Evolutionary conservation across 2,888 invertebrate genomes (phyloP).

Genomic region (Melanostoma mellinum): DNA sequence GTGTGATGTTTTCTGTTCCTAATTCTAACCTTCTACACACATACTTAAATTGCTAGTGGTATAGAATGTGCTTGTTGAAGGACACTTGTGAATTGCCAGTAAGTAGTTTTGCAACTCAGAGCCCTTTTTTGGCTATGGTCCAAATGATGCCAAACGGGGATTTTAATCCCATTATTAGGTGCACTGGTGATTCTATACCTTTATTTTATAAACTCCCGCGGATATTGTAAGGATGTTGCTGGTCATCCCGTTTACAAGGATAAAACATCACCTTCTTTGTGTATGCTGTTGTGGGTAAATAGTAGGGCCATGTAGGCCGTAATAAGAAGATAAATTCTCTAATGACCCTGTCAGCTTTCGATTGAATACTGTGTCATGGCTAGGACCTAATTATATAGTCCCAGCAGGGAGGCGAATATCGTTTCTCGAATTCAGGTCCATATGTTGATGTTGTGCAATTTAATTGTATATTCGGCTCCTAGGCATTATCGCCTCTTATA

Average conservation of each 20-base stretch:
- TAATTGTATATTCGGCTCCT: slow-evolving; percentile 64
- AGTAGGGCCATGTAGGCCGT: slow-evolving; percentile 38
- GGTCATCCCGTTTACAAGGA: neutral
- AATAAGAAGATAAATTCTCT: slow-evolving; percentile 65
- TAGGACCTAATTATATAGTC: slow-evolving; percentile 25
- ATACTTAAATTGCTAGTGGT: slow-evolving; percentile 16
- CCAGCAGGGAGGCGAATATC: slow-evolving; percentile 1
- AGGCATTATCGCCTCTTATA: slow-evolving; percentile 62
- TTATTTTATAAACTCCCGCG: slow-evolving; percentile 34
- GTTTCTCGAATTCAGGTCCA: slow-evolving; percentile 7
- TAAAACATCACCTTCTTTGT: too few relatives aligned
- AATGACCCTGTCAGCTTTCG: slow-evolving; percentile 57
- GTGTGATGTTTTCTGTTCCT: slow-evolving; percentile 5
- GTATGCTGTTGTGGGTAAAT: slow-evolving; percentile 12
- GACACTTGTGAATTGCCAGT: slow-evolving; percentile 66
- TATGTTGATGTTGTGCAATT: slow-evolving; percentile 57
- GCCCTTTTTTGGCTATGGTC: slow-evolving; percentile 52
- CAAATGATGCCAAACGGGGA: slow-evolving; percentile 68
- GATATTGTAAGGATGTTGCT: slow-evolving; percentile 26
- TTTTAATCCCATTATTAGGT: slow-evolving; percentile 70
- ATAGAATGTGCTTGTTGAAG: slow-evolving; percentile 47
- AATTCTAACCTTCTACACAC: slow-evolving; percentile 35
- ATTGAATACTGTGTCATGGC: slow-evolving; percentile 41
- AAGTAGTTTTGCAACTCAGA: slow-evolving; percentile 49
- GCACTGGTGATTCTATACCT: neutral